phyloP scores from a whole-genome alignment of 2,113 vertebrate species.

The Leucoraja erinaceus region DNA sequence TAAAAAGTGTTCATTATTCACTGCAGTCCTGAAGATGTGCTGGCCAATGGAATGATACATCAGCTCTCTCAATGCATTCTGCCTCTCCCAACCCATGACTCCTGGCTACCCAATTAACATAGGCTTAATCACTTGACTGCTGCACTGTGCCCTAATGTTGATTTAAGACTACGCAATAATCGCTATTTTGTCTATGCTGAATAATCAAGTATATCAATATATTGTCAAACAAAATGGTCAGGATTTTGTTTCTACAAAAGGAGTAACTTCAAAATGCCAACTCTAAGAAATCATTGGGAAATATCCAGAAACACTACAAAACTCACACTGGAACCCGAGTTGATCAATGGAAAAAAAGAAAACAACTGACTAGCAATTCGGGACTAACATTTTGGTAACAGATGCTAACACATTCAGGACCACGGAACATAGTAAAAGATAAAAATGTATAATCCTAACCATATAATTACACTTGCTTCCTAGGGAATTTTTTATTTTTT shows the following conservation, averaged over 20 bases:
- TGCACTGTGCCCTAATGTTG: neutral
- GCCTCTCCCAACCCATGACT: neutral
- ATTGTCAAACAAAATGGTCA: too few relatives aligned
- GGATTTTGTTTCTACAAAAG: neutral
- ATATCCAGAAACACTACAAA: neutral
- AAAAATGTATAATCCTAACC: neutral
- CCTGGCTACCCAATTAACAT: neutral
- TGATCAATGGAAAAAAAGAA: neutral
- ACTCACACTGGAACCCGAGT: neutral
- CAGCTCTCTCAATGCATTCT: neutral
- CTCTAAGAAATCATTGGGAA: neutral
- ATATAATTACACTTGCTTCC: neutral
- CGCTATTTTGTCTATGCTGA: neutral
- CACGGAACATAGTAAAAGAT: neutral
- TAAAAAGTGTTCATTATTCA: neutral
- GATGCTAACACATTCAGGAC: neutral
- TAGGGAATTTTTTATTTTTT: neutral
- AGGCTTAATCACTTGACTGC: neutral
- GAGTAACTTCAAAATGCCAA: neutral
- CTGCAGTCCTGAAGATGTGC: neutral
- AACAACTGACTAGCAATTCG: neutral
- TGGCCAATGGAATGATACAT: neutral
- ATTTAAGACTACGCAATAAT: neutral
- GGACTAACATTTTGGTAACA: neutral
- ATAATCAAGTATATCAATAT: neutral